These are phyloP conservation scores for Geotrupes spiniger DNA, from an alignment of 2,888 invertebrate species.

Conservation along the genomic window DNA sequence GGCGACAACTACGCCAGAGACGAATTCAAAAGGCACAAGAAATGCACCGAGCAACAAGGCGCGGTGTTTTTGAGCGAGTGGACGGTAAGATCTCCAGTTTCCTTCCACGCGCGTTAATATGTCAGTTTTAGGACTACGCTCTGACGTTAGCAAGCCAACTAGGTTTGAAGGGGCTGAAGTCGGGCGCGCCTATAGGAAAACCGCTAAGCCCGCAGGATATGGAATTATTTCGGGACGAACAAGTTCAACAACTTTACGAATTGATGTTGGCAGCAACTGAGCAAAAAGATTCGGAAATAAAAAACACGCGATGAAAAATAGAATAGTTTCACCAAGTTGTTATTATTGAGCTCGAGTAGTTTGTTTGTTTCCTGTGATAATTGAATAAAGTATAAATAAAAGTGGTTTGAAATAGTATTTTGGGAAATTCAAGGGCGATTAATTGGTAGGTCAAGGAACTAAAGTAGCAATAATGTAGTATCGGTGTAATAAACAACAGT, in stretches of 20 bases:
- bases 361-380: no score
- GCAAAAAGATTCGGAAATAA: neutral
- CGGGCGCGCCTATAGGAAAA: conserved; percentile 63
- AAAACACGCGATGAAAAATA: neutral
- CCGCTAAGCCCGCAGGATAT: conserved; percentile 61
- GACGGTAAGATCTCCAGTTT: conserved; percentile 65
- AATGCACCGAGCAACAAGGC: conserved; percentile 67
- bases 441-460: no score
- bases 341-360: no score
- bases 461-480: no score
- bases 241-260: conserved; percentile 81
- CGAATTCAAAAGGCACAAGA: conserved; percentile 82
- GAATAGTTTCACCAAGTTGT: no score
- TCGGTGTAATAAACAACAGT: no score
- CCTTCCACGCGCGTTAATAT: no score
- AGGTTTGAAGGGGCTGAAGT: conserved; percentile 50
- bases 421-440: no score
- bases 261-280: conserved; percentile 66
- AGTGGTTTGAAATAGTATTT: no score
- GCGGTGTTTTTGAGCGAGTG: conserved; percentile 82
- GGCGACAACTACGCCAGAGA: conserved; percentile 61
- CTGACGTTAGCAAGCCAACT: conserved; percentile 71
- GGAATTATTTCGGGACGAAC: conserved; percentile 75
- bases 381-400: no score
- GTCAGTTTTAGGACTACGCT: conserved; percentile 69